Base-by-base conservation (phyloP, 2,888 invertebrate species). In the Athalia circularis region DNA sequence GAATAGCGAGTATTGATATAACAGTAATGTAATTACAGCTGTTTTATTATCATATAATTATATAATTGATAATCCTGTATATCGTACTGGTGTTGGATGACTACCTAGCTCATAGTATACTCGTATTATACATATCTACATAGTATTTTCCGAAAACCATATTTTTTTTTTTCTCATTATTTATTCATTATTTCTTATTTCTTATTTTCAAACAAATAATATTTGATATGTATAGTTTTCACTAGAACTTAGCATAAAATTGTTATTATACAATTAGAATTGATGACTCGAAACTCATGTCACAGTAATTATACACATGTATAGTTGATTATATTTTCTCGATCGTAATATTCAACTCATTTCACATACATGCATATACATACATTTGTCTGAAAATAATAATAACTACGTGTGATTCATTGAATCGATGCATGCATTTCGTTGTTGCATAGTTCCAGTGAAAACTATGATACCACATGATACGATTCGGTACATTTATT, bases 31-130 rank as follows among this genome's bases (percentile, higher is more conserved):
- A 29, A 29, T 29, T 29, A 29, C 29, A 29, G 29, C 29, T 29
- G 29, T 29, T 29, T 29, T 29, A 29, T 29, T 29, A 61, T 61
- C 15, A 61, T 61, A 80, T 62, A 77, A 65, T 64, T 80, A 79
- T 80, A 79, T 77, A 79, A 82, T 79, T 81, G 84, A 83, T 81
- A 85, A 85, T 84, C 84, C 84, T 80, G 85, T 87, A 29, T 29
- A 85, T 85, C 83, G 85, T 87, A 88, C 86, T 87, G 85, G 82
- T 87, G 86, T 89, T 89, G 86, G 87, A 86, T 87, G 87, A 87
- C 86, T 87, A 86, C 88, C 87, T 89, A 89, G 89, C 89, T 89
- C 89, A 90, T 89, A 89, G 88, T 86, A 85, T 29, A 29, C 29
- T 29, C 29, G 29, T 29, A 29, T 29, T 29, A 29, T 29, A 29